Evolutionary conservation across 2,888 invertebrate species (phyloP), one percentile per base, ranked within the genome.

Genomic region (Pteria penguin): DNA sequence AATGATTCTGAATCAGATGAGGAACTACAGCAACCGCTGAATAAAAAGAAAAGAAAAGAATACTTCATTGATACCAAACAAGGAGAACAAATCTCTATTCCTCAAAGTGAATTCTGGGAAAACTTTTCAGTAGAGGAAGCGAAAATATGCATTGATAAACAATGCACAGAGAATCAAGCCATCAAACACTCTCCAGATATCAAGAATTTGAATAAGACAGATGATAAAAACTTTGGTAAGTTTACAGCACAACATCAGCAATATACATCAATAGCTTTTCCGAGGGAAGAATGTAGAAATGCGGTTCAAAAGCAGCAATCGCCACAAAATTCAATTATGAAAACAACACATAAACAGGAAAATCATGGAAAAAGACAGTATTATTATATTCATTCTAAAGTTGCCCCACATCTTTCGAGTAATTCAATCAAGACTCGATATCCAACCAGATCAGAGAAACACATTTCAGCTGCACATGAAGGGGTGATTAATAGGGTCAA

Each of bases 401-500:
- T 90, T 22, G 60, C 72, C n/a, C 84, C 84, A 52, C 67, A 75
- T 65, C 71, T 86, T 8, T 75, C 80, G 11, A 70, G 52, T 31
- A 58, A 57, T 2, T 65, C 65, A 27, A 31, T 32, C 2, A 72
- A 69, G 22, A 80, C 67, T 31, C 73, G 71, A 54, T 45, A 77
- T 22, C 75, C 76, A 22, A 76, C 60, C 26, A 58, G 45, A 32
- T 60, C 26, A 18, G 72, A 55, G 5, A 60, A 14, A 52, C 58
- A 61, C 45, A 14, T 61, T 2, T 58, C 26, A 11, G 36, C 75
- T 26, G 88, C 82, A n/a, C 90, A 91, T 82, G 74, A 70, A 60
- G 86, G 88, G 45, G 84, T 81, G 8, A 82, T 90, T 5, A 91
- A 89, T 71, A 85, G 88, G 77, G 67, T 92, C 11, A 82, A 84